Percentiles rank a stretch among this genome's conserved stretches.
Evolutionary conservation across 1,140 invertebrate genomes (phyloP).

Genomic region (Metaphire vulgaris): DNA sequence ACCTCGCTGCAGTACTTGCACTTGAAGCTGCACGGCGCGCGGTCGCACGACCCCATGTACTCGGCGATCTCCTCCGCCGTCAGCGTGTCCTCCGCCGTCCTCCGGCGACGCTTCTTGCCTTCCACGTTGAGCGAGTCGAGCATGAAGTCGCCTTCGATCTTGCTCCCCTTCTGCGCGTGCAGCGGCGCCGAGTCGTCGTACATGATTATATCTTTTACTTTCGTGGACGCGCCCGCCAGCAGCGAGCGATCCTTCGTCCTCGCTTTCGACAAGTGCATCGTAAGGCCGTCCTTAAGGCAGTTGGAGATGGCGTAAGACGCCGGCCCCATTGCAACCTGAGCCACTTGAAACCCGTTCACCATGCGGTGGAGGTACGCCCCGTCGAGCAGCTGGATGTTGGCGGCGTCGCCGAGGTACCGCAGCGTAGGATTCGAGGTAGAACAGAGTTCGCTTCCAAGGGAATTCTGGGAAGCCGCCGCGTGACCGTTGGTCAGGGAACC

Average conservation of each 20-base stretch:
- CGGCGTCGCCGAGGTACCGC: not conserved
- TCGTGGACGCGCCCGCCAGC: conserved; percentile 7
- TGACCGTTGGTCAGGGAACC: not conserved
- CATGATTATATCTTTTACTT: conserved; percentile 27
- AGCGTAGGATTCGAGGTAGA: not conserved
- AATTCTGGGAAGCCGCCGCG: not conserved
- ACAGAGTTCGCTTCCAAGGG: not conserved
- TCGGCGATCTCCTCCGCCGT: conserved; percentile 30
- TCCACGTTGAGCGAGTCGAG: conserved; percentile 26
- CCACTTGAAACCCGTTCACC: not conserved
- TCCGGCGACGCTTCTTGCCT: conserved; percentile 25
- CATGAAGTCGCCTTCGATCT: conserved; percentile 28
- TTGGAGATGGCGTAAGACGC: not conserved
- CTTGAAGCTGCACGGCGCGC: conserved; percentile 11
- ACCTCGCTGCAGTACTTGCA: conserved; percentile 25
- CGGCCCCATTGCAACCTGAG: not conserved
- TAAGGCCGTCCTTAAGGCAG: conserved; percentile 17
- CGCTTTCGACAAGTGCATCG: conserved; percentile 16
- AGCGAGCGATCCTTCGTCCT: conserved; percentile 5
- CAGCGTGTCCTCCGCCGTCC: conserved; percentile 25
- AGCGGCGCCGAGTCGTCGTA: conserved; percentile 22
- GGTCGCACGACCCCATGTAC: conserved; percentile 24
- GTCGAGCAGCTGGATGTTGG: not conserved
- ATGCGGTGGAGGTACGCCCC: not conserved
- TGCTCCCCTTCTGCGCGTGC: conserved; percentile 16